Evolutionary conservation across 2,113 vertebrate genomes (phyloP).

Genomic region (Siphamia tubifer): DNA sequence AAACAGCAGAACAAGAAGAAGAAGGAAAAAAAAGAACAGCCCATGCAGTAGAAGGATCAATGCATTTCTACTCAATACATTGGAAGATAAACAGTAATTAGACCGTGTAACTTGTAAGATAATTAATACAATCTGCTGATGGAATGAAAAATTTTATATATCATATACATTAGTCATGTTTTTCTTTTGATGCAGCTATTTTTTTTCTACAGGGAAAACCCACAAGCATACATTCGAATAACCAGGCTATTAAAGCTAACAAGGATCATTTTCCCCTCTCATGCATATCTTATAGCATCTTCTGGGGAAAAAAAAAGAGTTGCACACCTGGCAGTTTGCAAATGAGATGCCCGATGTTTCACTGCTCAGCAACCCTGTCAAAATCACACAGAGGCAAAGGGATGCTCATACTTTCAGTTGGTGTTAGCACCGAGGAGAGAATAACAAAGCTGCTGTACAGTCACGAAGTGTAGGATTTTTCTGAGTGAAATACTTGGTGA

Average conservation of each 20-base stretch:
- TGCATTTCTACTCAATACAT: not conserved
- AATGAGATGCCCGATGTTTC: conserved; percentile 37
- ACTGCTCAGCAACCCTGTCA: conserved; percentile 40
- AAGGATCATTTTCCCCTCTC: conserved; percentile 21
- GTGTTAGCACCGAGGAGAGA: not conserved
- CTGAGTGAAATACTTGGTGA: not conserved
- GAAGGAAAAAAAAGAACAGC: conserved; percentile 16
- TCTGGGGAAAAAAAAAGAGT: not conserved
- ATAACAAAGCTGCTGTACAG: conserved; percentile 4
- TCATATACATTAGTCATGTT: not conserved
- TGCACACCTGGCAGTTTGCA: conserved; percentile 46
- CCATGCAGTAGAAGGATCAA: conserved; percentile 37
- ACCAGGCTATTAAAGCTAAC: conserved; percentile 20
- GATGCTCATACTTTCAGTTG: not conserved
- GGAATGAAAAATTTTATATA: not conserved
- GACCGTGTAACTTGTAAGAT: not conserved
- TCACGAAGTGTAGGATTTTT: not conserved
- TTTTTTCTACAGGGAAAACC: not conserved
- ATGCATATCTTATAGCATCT: conserved; percentile 25
- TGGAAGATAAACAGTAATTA: not conserved
- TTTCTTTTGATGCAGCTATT: not conserved
- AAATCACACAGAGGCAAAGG: conserved; percentile 7
- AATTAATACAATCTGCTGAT: not conserved
- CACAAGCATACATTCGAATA: conserved; percentile 16
- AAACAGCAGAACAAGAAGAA: conserved; percentile 8